phyloP scores from a whole-genome alignment of 2,113 vertebrate species.

The Marmota flaviventris region DNA sequence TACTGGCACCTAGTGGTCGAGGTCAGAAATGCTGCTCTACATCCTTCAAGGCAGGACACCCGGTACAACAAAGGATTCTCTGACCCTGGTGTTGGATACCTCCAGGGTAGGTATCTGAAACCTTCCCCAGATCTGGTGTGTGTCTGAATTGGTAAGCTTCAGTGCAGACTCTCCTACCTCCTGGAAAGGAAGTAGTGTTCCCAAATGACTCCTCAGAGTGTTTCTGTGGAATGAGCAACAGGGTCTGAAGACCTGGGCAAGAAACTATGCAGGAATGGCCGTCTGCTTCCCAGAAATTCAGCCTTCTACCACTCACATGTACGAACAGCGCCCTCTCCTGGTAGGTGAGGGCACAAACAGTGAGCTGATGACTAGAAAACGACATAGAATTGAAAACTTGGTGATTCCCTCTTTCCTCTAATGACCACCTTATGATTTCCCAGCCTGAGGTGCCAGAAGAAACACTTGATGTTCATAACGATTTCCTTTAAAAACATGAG shows the following conservation, averaged over 20 bases:
- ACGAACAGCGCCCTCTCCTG: neutral
- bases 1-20: neutral
- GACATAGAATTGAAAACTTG: neutral
- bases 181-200: neutral
- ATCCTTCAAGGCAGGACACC: neutral
- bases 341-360: neutral
- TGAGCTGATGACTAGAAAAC: neutral
- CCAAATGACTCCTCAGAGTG: neutral
- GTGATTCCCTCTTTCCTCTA: neutral
- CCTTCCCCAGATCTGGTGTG: neutral
- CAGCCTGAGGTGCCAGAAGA: neutral
- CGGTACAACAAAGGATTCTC: too few relatives aligned
- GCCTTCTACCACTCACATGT: accelerated
- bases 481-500: conserved; percentile 14
- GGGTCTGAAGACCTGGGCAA: accelerated
- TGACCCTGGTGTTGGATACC: too few relatives aligned
- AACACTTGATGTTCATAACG: neutral
- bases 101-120: neutral
- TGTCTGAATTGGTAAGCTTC: neutral
- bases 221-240: neutral
- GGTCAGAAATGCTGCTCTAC: neutral
- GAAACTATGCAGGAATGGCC: neutral
- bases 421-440: neutral
- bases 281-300: neutral
- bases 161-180: neutral